phyloP scores from a whole-genome alignment of 2,113 vertebrate species.

The Dissostichus mawsoni region DNA sequence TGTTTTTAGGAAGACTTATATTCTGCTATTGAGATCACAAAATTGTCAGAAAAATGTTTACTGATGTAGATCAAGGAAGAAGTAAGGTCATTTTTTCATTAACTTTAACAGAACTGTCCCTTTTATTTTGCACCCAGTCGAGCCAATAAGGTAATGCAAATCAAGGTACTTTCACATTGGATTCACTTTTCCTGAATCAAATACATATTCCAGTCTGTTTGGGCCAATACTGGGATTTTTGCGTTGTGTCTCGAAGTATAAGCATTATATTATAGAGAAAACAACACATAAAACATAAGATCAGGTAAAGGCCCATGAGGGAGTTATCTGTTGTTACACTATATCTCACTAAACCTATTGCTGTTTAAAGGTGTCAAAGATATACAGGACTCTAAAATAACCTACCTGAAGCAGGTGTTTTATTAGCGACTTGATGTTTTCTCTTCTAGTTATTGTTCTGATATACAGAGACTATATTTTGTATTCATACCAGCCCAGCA shows the following conservation, averaged over 20 bases:
- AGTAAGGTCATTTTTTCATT: too few relatives aligned
- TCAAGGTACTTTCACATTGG: too few relatives aligned
- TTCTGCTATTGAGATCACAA: too few relatives aligned
- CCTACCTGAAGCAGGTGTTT: slow-evolving; percentile 42
- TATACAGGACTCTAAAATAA: slow-evolving; percentile 14
- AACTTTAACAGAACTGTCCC: too few relatives aligned
- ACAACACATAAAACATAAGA: not conserved
- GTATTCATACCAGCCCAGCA: slow-evolving; percentile 4
- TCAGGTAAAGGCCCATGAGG: not conserved
- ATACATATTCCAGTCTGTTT: not conserved
- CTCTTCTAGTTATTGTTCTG: slow-evolving; percentile 17
- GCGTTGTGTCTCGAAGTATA: not conserved
- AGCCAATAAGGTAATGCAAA: too few relatives aligned
- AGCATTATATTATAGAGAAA: slow-evolving; percentile 9
- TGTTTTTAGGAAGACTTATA: too few relatives aligned
- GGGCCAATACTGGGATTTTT: not conserved
- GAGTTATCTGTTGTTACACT: not conserved
- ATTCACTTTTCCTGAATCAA: not conserved
- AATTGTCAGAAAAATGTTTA: too few relatives aligned
- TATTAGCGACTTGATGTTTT: slow-evolving; percentile 24
- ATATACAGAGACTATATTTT: slow-evolving; percentile 5
- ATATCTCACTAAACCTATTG: not conserved
- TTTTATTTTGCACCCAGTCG: too few relatives aligned
- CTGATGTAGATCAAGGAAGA: too few relatives aligned
- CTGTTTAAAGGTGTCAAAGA: slow-evolving; percentile 44